A percentile compares a stretch with the other conserved stretches of the same genome.
Evolutionary conservation across 2,888 invertebrate genomes (phyloP).

Genomic region (Heliconius erato): DNA sequence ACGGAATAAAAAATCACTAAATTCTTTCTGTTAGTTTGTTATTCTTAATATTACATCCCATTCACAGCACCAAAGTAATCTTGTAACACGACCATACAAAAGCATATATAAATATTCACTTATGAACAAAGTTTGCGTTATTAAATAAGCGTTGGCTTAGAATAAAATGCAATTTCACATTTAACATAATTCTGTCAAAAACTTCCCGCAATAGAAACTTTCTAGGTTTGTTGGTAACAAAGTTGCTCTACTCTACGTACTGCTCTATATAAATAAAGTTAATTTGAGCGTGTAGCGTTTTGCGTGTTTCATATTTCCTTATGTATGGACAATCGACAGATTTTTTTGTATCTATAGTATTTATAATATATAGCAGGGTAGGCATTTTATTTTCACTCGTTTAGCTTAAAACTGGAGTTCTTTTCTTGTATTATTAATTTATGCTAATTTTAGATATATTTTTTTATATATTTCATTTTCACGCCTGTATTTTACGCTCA

Average conservation of each 20-base stretch:
- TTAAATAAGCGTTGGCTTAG: conserved; percentile 18
- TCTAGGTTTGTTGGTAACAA: conserved; percentile 30
- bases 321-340: neutral
- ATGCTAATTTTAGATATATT: too few species aligned
- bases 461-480: too few species aligned
- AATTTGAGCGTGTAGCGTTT: conserved; percentile 20
- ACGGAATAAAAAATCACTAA: neutral
- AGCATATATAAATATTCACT: neutral
- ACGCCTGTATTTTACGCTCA: too few species aligned
- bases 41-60: neutral
- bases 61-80: neutral
- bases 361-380: too few species aligned
- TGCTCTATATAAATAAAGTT: conserved; percentile 22
- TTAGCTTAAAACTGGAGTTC: too few species aligned
- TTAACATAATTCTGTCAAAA: conserved; percentile 37
- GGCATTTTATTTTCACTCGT: neutral
- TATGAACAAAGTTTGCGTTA: conserved; percentile 22
- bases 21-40: neutral
- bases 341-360: neutral
- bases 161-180: conserved; percentile 32
- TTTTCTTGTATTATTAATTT: too few species aligned
- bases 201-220: conserved; percentile 38
- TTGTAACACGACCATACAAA: neutral
- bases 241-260: conserved; percentile 21
- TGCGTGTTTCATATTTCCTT: conserved; percentile 15